These are phyloP conservation scores for Branchellion lobata DNA, from an alignment of 2,888 invertebrate genomes.

Conservation along the genomic window DNA sequence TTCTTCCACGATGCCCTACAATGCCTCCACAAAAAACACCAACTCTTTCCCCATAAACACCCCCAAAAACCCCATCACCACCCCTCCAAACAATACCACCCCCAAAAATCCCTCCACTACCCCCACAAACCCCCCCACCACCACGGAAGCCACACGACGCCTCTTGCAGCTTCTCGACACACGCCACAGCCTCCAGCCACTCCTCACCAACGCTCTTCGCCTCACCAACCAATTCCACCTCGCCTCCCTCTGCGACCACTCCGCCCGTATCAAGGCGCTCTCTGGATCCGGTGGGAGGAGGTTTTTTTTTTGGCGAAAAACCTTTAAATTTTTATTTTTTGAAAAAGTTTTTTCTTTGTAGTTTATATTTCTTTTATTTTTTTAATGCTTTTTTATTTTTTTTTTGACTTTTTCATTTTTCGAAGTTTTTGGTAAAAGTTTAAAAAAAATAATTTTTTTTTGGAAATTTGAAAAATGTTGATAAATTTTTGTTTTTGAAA, in stretches of 20 bases:
- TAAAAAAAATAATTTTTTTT: no score
- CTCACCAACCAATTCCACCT: slow-evolving; percentile 60
- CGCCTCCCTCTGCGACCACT: slow-evolving; percentile 58
- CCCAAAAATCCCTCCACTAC: no score
- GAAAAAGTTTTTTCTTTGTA: no score
- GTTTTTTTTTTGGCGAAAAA: not conserved
- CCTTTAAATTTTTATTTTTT: no score
- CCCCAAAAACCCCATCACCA: no score
- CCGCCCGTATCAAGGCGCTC: slow-evolving; percentile 50
- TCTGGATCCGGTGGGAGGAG: slow-evolving; percentile 47
- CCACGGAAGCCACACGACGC: not conserved
- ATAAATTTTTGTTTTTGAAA: no score
- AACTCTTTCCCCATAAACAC: no score
- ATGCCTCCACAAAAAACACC: no score
- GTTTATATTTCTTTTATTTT: not conserved
- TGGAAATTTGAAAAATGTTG: no score
- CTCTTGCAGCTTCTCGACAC: slow-evolving; percentile 54
- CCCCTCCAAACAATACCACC: no score
- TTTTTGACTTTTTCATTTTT: not conserved
- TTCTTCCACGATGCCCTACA: no score
- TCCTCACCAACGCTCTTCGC: slow-evolving; percentile 60
- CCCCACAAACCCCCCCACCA: not conserved
- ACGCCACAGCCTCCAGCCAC: slow-evolving; percentile 52
- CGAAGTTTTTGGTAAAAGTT: no score
- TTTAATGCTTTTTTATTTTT: not conserved